These are phyloP conservation scores for Ictidomys tridecemlineatus DNA, from an alignment of 2,113 vertebrate genomes.

Conservation along the genomic window DNA sequence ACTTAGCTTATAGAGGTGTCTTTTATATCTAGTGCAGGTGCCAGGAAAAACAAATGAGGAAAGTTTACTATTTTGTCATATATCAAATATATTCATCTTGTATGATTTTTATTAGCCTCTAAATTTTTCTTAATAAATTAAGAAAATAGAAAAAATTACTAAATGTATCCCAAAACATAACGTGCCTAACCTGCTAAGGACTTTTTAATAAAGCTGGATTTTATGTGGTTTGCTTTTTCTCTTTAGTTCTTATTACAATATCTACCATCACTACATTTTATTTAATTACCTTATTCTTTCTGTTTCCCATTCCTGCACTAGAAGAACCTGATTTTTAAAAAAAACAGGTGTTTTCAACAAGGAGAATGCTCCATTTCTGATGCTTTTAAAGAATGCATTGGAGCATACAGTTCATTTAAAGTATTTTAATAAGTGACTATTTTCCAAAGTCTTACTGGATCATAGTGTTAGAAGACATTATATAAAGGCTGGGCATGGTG, in stretches of 20 bases:
- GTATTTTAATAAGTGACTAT: background rate
- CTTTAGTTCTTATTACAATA: background rate
- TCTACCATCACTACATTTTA: background rate
- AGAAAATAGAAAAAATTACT: background rate
- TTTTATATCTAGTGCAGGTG: background rate
- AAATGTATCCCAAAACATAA: background rate
- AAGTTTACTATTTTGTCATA: background rate
- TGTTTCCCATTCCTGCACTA: background rate
- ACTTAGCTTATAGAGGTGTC: background rate
- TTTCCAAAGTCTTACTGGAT: background rate
- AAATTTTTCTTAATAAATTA: constrained; percentile 14
- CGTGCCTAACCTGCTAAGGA: background rate
- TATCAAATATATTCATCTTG: background rate
- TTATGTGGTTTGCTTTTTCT: background rate
- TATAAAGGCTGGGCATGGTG: too few relatives aligned
- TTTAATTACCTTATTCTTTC: background rate
- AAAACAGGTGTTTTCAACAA: background rate
- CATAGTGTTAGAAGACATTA: background rate
- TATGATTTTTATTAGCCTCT: background rate
- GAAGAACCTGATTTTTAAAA: background rate
- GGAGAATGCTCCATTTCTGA: background rate
- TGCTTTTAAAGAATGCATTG: background rate
- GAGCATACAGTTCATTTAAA: background rate
- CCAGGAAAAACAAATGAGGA: background rate
- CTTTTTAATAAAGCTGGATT: background rate